Percentiles rank a stretch among this genome's conserved stretches.
Conservation (phyloP, 2,113 vertebrate genomes). For the Lonchura striata region DNA sequence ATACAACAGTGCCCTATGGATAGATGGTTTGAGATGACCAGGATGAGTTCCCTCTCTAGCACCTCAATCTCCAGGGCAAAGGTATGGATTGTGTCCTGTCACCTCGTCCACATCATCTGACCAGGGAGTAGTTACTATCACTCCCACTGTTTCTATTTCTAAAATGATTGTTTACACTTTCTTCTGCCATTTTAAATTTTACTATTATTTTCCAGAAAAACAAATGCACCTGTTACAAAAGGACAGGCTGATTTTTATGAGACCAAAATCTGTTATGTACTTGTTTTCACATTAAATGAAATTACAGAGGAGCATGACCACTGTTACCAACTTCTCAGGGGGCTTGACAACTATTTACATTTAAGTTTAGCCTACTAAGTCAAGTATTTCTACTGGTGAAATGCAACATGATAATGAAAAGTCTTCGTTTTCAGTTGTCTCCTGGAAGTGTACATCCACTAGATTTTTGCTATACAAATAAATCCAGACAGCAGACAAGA, state of each 20-base stretch:
- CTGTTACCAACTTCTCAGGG: not conserved
- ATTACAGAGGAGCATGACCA: not conserved
- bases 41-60: not conserved
- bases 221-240: not conserved
- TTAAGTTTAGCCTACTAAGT: not conserved
- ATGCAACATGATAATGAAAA: not conserved
- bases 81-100: too few relatives aligned
- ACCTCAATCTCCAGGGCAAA: not conserved
- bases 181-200: not conserved
- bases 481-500: not conserved
- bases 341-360: not conserved
- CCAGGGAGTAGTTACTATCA: not conserved
- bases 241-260: not conserved
- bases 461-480: not conserved
- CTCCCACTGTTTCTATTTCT: not conserved
- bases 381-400: not conserved
- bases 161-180: not conserved
- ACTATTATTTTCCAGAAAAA: not conserved
- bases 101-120: not conserved
- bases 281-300: not conserved
- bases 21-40: accelerated
- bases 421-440: not conserved
- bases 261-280: not conserved
- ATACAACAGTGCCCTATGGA: not conserved
- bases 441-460: not conserved